Conservation (phyloP, 1,140 invertebrate genomes). For the Euwallacea fornicatus region DNA sequence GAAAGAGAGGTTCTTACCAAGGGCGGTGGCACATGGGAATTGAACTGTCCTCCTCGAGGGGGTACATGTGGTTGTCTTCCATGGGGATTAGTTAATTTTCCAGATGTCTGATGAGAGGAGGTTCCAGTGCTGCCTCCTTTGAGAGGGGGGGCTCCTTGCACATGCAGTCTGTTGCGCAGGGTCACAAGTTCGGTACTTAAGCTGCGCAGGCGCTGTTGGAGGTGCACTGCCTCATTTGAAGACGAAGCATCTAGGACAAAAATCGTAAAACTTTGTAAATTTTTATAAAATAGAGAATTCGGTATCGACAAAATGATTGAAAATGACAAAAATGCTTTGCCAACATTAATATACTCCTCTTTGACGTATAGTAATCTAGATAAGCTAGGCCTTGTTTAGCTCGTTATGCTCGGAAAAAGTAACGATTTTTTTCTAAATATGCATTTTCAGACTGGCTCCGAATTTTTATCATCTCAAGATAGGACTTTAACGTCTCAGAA, state of each 20-base stretch:
- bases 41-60: conserved; percentile 18
- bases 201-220: conserved; percentile 85
- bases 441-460: too few species aligned
- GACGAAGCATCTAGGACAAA: conserved; percentile 83
- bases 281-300: too few species aligned
- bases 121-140: conserved; percentile 42
- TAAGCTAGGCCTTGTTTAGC: too few species aligned
- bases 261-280: conserved; percentile 27
- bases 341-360: too few species aligned
- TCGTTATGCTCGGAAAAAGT: too few species aligned
- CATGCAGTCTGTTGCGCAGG: conserved; percentile 80
- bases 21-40: conserved; percentile 9
- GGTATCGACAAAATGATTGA: too few species aligned
- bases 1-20: conserved; percentile 1
- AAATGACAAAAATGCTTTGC: too few species aligned
- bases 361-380: too few species aligned
- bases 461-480: too few species aligned
- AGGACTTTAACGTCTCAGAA: too few species aligned
- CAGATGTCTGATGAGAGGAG: not conserved
- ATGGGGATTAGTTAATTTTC: not conserved
- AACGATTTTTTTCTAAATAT: too few species aligned
- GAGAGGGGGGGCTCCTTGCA: conserved; percentile 58
- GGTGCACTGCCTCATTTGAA: conserved; percentile 88
- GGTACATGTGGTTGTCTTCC: conserved; percentile 28
- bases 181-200: conserved; percentile 88